Evolutionary conservation across 1,140 invertebrate genomes (phyloP), one percentile per base, ranked within the genome.

Genomic region (Mamestra configurata): DNA sequence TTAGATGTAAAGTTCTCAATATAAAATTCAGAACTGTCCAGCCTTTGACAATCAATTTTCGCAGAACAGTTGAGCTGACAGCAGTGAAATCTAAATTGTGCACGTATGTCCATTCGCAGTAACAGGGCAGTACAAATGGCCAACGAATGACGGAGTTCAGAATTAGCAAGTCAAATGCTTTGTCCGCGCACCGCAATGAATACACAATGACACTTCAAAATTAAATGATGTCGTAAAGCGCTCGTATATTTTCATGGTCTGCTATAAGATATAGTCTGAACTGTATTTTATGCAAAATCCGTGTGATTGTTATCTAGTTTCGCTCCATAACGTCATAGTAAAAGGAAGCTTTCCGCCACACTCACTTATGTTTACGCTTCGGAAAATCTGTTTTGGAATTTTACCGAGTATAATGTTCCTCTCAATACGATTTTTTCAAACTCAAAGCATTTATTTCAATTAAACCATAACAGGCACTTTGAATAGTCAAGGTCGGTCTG

Each of bases 141-240:
- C 24, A 59, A 59, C 15, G 55, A 59, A 59, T 59, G 55, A 59
- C 55, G 15, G 55, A 27, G 11, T 27, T 59, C 55, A 59, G 55
- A 59, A 59, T 59, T 59, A 59, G 55, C 55, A 59, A 59, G 55
- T 59, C 55, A 59, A 59, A 59, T 59, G 55, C 24, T 31, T 31
- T 27, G 55, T 59, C 55, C 55, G 55, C 24, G 24, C 55, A 31
- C 24, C 55, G 24, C 55, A 59, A 31, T 59, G 55, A 59, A 59
- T 59, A 59, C 11, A 15, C 22, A 24, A 59, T 31, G 55, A 31
- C 24, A 31, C 55, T 59, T 59, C 55, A 59, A n/a, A n/a, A n/a
- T n/a, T n/a, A n/a, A 59, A 59, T 59, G 15, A 59, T 59, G 55
- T 59, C 55, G 55, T 59, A 59, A 59, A 22, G 15, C 27, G 22